These are phyloP conservation scores for Drosophila recens DNA, from an alignment of 2,888 invertebrate species.

Conservation along the genomic window DNA sequence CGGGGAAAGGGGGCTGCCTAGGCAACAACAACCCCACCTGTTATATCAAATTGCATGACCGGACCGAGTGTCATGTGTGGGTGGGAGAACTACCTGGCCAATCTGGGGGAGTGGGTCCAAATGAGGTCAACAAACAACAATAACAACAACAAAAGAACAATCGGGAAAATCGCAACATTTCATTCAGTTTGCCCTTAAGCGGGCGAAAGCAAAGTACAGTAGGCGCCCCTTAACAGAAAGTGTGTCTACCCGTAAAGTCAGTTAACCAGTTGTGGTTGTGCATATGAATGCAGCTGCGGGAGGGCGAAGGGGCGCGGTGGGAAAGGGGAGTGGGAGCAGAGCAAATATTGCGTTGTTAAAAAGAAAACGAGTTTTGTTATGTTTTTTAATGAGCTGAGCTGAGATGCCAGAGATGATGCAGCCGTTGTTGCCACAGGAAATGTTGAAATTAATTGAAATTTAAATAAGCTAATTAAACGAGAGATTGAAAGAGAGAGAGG, in stretches of 20 bases:
- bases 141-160: neutral
- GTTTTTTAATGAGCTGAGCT: conserved; percentile 56
- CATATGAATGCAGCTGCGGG: conserved; percentile 61
- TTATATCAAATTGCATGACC: conserved; percentile 26
- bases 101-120: conserved; percentile 52
- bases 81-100: neutral
- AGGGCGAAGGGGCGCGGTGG: neutral
- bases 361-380: conserved; percentile 68
- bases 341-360: conserved; percentile 41
- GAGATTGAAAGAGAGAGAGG: neutral
- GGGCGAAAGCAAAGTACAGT: conserved; percentile 61
- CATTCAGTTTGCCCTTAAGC: conserved; percentile 34
- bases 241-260: conserved; percentile 44
- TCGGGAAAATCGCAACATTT: conserved; percentile 50
- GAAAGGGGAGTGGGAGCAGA: conserved; percentile 12
- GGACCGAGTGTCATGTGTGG: conserved; percentile 3
- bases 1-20: conserved; percentile 10
- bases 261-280: conserved; percentile 71
- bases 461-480: conserved; percentile 25
- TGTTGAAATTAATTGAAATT: conserved; percentile 11
- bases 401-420: conserved; percentile 19
- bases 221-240: conserved; percentile 54
- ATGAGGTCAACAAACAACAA: conserved; percentile 61
- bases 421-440: conserved; percentile 8
- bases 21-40: conserved; percentile 21